Conservation (phyloP, 2,797 vertebrate species). For the Hoplostethus atlanticus region DNA sequence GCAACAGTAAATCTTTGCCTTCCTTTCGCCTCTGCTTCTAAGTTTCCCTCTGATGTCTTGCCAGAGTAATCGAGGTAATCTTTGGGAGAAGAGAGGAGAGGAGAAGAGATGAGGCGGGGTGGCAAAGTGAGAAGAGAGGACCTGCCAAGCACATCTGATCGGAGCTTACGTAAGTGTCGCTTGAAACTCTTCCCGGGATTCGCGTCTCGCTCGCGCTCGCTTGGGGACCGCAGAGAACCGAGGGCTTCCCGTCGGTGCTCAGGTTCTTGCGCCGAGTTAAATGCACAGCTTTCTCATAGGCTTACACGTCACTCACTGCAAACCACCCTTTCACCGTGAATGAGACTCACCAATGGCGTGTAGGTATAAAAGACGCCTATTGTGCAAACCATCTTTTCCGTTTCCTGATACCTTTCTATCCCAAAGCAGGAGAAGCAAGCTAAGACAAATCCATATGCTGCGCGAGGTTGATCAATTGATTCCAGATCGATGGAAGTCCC, state of each 20-base stretch:
- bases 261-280: constrained; percentile 10
- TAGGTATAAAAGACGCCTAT: background rate
- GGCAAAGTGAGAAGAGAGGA: constrained; percentile 52
- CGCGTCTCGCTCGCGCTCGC: constrained; percentile 40
- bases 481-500: constrained; percentile 54
- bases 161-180: constrained; percentile 61
- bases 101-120: constrained; percentile 45
- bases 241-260: constrained; percentile 20
- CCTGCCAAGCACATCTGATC: constrained; percentile 68
- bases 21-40: constrained; percentile 53
- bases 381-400: background rate
- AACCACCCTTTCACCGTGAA: background rate
- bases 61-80: constrained; percentile 79
- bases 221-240: constrained; percentile 17
- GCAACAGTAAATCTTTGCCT: constrained; percentile 64
- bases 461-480: constrained; percentile 53
- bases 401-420: background rate
- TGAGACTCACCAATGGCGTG: background rate
- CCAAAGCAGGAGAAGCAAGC: constrained; percentile 13
- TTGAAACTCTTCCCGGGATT: constrained; percentile 59
- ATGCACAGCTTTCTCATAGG: constrained; percentile 29
- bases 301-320: background rate
- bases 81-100: constrained; percentile 57
- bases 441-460: constrained; percentile 37
- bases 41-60: constrained; percentile 72